A percentile compares a stretch with the other conserved stretches of the same genome.
phyloP scores from a whole-genome alignment of 1,140 invertebrate genomes.

The Zaprionus gabonicus region DNA sequence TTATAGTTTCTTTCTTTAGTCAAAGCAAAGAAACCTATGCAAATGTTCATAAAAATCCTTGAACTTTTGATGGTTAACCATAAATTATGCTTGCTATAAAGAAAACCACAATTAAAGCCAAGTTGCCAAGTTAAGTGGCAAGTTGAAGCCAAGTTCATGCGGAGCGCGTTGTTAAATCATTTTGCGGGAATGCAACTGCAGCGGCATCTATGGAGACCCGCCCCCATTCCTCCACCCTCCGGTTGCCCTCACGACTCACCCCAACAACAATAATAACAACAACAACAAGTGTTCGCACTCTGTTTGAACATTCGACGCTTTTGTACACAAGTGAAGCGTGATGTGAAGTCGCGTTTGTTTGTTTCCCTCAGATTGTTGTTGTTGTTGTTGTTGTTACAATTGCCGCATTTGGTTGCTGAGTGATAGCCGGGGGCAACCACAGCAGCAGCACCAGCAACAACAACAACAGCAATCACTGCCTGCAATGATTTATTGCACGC shows the following conservation, averaged over 20 bases:
- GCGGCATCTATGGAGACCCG: not conserved
- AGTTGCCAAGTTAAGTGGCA: constrained; percentile 60
- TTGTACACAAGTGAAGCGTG: constrained; percentile 37
- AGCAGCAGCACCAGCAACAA: not conserved
- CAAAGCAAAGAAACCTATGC: not conserved
- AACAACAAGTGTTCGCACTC: constrained; percentile 10
- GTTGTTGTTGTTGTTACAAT: constrained; percentile 30
- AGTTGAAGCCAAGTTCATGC: constrained; percentile 74
- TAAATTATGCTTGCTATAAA: not conserved
- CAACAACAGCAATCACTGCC: not conserved
- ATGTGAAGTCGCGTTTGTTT: constrained; percentile 30
- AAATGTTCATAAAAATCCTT: not conserved
- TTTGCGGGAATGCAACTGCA: constrained; percentile 24
- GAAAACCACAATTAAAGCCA: constrained; percentile 43
- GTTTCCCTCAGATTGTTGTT: constrained; percentile 27
- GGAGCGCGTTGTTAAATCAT: constrained; percentile 7
- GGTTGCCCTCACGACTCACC: not conserved
- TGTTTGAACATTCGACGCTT: constrained; percentile 37
- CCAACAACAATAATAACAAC: not conserved
- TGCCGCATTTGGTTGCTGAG: constrained; percentile 57
- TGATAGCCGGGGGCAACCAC: constrained; percentile 50
- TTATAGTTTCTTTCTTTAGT: not conserved
- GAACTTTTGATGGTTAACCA: not conserved
- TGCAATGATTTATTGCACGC: constrained; percentile 67
- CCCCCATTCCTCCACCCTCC: not conserved